Base-by-base conservation (phyloP, 2,113 vertebrate genomes). In the Nannospalax galili region DNA sequence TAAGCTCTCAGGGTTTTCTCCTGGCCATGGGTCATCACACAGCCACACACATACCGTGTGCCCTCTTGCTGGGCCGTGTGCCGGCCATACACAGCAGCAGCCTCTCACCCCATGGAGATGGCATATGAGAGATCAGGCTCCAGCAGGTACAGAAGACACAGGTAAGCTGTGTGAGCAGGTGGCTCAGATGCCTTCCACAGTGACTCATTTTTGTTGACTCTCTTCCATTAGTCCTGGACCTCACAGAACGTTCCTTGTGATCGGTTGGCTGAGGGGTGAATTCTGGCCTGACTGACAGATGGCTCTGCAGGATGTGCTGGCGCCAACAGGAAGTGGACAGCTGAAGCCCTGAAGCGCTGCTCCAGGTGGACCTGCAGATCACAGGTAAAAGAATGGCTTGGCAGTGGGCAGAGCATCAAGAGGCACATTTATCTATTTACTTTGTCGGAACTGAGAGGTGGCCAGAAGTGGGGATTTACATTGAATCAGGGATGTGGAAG, bases 41-140 rank as follows among this genome's bases (percentile, higher is more conserved):
- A 26, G 40, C 17, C 14, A 2, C 5, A 5, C 0, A 3, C 26
- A 28, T 3, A 17, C 32, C 1, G 2, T 1, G 0, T 3, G 52
- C 16, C 58, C 35, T 48, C 42, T 84, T 24, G 28, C 62, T 11
- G 22, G 14, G n/a, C 58, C 48, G 1, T 0, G 12, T 52, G 30
- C 58, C 2, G 4, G 40, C 20, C n/a, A 48, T 12, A 24, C 35
- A 6, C 60, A 5, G 52, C 22, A 40, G 74, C 40, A 4, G 65
- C 16, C 28, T 64, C 48, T 87, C 9, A 52, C 26, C 64, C 70
- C 3, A 0, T 40, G 84, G 73, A 82, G 40, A 70, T 17, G 64
- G 56, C 58, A 45, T 0, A 3, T 5, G 20, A 45, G 48, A 19
- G 60, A 32, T 1, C 0, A 5, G 65, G 42, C 52, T 56, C 7